Base-by-base conservation (phyloP, 1,140 invertebrate genomes). In the Diabrotica undecimpunctata region DNA sequence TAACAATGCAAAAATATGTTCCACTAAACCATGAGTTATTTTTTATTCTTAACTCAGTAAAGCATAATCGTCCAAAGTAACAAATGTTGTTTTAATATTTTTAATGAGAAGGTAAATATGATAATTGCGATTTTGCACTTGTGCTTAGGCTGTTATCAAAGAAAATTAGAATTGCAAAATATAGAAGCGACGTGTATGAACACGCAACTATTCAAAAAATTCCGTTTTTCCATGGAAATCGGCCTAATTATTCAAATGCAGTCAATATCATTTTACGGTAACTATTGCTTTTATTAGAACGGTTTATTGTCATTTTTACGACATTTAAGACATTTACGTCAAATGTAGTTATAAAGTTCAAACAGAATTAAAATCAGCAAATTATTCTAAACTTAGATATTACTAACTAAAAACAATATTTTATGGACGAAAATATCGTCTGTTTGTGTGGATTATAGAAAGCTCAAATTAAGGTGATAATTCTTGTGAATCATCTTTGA, bases 161-260 rank as follows among this genome's bases (percentile, higher is more conserved):
- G 38, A 41, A 50, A 60, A 60, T 60, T 60, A 60, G 12, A 60
- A 35, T 60, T 60, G 58, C 58, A 62, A 65, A 65, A 46, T 56
- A 50, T 39, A 6, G n/a, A 55, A 39, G 61, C 39, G 11, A 50
- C 39, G 10, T 46, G n/a, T 5, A 61, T 50, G 38, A 38, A 14
- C 41, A 36, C 54, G 62, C 54, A 25, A 56, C 36, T 50, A 46
- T 64, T 41, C 39, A 50, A 64, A 54, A 63, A 63, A 50, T 62
- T 10, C 10, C 50, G 13, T 51, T 51, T 54, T 53, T 62, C 13
- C 25, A 56, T 36, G 25, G 50, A 38, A 36, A 46, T 57, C 62
- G 13, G 14, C 38, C 54, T 51, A 50, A 55, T 57, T 56, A 64
- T 54, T 62, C 54, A 55, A 64, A 64, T 35, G 8, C 54, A 64